Percentiles rank a stretch among this genome's conserved stretches.
Evolutionary conservation across 2,888 invertebrate species (phyloP).

Genomic region (Aleiodes testaceus): DNA sequence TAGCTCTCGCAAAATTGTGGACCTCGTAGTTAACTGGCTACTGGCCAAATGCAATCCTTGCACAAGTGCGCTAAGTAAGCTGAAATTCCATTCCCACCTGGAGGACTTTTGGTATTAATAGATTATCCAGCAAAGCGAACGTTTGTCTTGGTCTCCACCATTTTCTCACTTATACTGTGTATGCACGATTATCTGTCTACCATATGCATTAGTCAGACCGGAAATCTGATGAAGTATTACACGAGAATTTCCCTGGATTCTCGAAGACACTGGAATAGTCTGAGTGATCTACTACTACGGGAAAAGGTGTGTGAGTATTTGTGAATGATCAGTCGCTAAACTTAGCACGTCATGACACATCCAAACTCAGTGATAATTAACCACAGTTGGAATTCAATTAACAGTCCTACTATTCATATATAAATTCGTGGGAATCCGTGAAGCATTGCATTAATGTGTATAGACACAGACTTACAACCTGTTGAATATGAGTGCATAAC

Average conservation of each 20-base stretch:
- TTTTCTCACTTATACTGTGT: neutral
- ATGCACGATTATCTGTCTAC: neutral
- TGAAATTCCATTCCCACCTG: conserved; percentile 62
- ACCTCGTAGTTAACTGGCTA: conserved; percentile 63
- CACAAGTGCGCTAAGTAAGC: conserved; percentile 56
- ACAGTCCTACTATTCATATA: neutral
- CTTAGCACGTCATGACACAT: neutral
- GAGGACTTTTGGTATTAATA: conserved; percentile 62
- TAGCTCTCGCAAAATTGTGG: conserved; percentile 55
- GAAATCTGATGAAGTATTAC: conserved; percentile 22
- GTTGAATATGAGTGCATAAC: conserved; percentile 11
- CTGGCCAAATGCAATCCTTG: conserved; percentile 64
- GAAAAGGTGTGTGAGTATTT: neutral
- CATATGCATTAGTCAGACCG: neutral
- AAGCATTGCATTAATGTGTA: conserved; percentile 8
- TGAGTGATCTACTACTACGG: neutral
- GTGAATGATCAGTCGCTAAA: neutral
- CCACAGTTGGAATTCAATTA: conserved; percentile 7
- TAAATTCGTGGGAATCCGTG: conserved; percentile 16
- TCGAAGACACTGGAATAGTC: too few species aligned
- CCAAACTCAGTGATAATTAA: conserved; percentile 11
- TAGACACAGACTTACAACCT: conserved; percentile 1
- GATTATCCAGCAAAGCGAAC: conserved; percentile 58
- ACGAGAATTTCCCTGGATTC: neutral
- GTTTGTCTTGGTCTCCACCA: conserved; percentile 53